Conservation (phyloP, 2,797 vertebrate genomes). For the Hippopotamyrus pictus region DNA sequence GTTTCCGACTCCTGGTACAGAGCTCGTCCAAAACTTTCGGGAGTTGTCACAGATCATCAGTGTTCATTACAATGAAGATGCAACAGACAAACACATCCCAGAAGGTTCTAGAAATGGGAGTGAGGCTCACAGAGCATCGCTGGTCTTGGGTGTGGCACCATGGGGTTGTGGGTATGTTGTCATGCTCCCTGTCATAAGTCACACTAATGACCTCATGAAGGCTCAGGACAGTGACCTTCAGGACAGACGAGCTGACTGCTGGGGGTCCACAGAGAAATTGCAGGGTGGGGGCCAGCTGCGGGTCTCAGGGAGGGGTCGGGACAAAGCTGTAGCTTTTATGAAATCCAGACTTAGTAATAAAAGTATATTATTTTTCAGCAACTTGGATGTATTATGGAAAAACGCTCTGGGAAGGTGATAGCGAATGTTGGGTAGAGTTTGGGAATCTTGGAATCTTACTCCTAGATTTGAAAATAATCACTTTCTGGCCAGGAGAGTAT, state of each 20-base stretch:
- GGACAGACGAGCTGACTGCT: background rate
- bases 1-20: background rate
- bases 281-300: background rate
- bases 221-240: background rate
- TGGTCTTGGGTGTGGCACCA: background rate
- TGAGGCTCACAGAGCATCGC: background rate
- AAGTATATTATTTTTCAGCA: conserved; percentile 3
- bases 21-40: background rate
- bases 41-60: background rate
- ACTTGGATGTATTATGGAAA: background rate
- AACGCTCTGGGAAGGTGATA: conserved; percentile 4
- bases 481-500: background rate
- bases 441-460: conserved; percentile 4
- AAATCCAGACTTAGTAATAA: conserved; percentile 8
- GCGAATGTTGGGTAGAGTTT: background rate
- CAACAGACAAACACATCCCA: background rate
- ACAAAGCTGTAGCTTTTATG: background rate
- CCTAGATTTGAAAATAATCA: conserved; percentile 10
- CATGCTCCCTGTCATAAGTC: background rate
- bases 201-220: background rate
- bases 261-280: background rate
- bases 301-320: background rate
- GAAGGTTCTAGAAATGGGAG: background rate
- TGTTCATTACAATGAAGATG: background rate
- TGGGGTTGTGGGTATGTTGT: background rate